Evolutionary conservation across 2,797 vertebrate genomes (phyloP), one percentile per base, ranked within the genome.

Genomic region (Bradypodion pumilum): DNA sequence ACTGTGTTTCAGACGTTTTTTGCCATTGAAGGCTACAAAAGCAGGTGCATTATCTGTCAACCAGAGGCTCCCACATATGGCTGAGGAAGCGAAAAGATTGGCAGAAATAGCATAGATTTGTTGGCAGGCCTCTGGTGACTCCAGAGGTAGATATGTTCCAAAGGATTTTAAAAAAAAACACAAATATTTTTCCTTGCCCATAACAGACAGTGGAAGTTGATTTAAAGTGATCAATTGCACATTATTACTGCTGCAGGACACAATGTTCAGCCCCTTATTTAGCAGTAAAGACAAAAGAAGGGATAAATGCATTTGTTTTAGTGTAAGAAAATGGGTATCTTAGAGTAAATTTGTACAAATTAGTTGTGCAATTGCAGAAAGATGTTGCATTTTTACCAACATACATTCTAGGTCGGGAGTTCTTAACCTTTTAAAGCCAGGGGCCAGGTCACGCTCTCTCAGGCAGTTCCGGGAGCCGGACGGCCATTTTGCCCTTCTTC

Each of bases 301-400:
- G 72, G 37, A 68, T 46, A 59, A 76, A 76, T 85, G 23, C 13
- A 29, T 80, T 69, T 76, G 63, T 37, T 59, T 81, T 81, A 59
- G 9, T 76, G 35, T 21, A 73, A 79, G 10, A 81, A 66, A 42
- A 35, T 85, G 0, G 0, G 68, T 69, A 42, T 60, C 37, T 1
- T 86, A 79, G 87, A 40, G 66, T 88, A 66, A 2, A 35, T 46
- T 86, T 65, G 74, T 63, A 0, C 84, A 35, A 82, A 79, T 40
- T 2, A 56, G 25, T 84, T 52, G 29, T 52, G 1, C 42, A 21
- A 0, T 65, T 88, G 37, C 21, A 68, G 62, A 35, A 70, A 32
- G 27, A 68, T 80, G 49, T 21, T 52, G n/a, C 27, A 60, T 85
- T 81, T 69, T 76, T 46, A 40, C 49, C 52, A 62, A 25, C 29